These are phyloP conservation scores for Dreissena rostriformis DNA, from an alignment of 1,140 invertebrate species.

Conservation along the genomic window DNA sequence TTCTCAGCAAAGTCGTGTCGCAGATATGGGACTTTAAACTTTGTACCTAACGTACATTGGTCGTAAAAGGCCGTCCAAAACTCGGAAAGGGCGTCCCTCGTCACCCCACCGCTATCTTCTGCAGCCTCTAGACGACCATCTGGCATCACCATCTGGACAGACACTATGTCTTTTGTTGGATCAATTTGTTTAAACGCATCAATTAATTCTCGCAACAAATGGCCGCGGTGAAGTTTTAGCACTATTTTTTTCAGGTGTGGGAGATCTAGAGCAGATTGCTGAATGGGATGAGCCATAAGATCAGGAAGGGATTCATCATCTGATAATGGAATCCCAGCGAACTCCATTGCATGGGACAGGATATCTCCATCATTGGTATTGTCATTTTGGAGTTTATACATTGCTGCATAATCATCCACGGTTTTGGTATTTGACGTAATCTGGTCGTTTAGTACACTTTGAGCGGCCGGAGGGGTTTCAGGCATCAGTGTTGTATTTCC, in stretches of 20 bases:
- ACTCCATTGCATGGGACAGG: constrained; percentile 13
- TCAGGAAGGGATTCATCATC: constrained; percentile 14
- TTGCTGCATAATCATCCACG: not conserved
- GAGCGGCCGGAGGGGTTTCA: not conserved
- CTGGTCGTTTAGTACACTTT: not conserved
- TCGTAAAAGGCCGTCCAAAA: constrained; percentile 58
- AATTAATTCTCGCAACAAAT: constrained; percentile 45
- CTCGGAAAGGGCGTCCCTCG: constrained; percentile 41
- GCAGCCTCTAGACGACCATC: constrained; percentile 55
- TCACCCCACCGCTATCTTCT: constrained; percentile 55
- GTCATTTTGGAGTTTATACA: constrained; percentile 7
- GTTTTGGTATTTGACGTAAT: not conserved
- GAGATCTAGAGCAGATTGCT: not conserved
- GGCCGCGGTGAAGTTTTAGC: constrained; percentile 36
- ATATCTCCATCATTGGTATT: constrained; percentile 3
- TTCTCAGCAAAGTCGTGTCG: constrained; percentile 57
- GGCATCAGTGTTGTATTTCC: constrained; percentile 1
- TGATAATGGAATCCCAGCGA: constrained; percentile 12
- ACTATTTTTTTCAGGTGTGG: constrained; percentile 9
- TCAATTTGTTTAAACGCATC: constrained; percentile 28
- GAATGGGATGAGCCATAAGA: not conserved
- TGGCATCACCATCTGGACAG: constrained; percentile 52
- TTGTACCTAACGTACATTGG: constrained; percentile 51
- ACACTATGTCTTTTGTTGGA: constrained; percentile 11
- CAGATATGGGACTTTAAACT: constrained; percentile 51